Conservation (phyloP, 2,888 invertebrate genomes). For the Sipha maydis region DNA sequence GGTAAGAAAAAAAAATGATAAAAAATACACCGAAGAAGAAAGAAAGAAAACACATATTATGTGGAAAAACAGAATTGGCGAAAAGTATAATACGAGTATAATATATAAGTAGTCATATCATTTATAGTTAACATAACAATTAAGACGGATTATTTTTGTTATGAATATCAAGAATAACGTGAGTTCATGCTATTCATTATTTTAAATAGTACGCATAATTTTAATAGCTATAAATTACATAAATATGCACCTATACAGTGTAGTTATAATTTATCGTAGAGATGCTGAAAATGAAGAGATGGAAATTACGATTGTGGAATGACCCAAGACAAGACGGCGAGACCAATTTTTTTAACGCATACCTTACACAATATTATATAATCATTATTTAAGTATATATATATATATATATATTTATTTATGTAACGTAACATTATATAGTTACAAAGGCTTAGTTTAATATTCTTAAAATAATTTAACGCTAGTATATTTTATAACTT, state of each 20-base stretch:
- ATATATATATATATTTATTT: not conserved
- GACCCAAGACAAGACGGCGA: not conserved
- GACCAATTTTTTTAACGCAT: not conserved
- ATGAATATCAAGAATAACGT: not conserved
- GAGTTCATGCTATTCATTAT: not conserved
- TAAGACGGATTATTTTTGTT: not conserved
- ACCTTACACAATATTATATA: conserved; percentile 4
- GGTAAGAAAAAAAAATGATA: not conserved
- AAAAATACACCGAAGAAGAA: not conserved
- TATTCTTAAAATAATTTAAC: not conserved
- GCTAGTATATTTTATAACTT: not conserved
- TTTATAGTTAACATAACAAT: not conserved
- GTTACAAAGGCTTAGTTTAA: not conserved
- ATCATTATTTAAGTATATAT: not conserved
- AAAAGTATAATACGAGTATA: not conserved
- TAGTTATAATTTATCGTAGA: not conserved
- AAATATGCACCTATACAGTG: no score
- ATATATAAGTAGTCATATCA: no score
- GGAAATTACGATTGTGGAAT: not conserved
- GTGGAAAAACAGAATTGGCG: no score
- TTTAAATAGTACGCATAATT: no score
- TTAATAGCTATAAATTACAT: no score
- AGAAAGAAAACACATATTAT: not conserved
- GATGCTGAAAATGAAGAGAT: not conserved
- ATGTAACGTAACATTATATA: not conserved